phyloP scores from a whole-genome alignment of 2,797 vertebrate species.

The Carapus acus region DNA sequence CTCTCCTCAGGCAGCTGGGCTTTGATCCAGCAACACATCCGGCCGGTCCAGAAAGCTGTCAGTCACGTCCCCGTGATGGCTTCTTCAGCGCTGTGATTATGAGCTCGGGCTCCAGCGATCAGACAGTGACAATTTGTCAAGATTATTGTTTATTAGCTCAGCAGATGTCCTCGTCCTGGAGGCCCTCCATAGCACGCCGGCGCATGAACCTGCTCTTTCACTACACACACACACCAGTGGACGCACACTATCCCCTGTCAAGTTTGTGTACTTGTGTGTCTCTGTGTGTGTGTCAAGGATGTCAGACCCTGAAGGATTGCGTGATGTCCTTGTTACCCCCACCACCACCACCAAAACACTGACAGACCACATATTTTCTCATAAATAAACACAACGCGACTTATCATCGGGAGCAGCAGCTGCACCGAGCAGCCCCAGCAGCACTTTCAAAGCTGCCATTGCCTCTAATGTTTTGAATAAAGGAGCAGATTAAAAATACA shows the following conservation, averaged over 20 bases:
- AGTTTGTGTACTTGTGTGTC: too few relatives aligned
- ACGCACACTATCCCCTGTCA: background rate
- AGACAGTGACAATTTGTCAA: conserved; percentile 74
- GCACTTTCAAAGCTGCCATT: conserved; percentile 27
- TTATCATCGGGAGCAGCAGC: conserved; percentile 25
- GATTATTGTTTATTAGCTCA: conserved; percentile 77
- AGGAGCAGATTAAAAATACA: conserved; percentile 37
- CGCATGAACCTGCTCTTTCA: conserved; percentile 20
- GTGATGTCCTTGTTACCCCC: conserved; percentile 14
- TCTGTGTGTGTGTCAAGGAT: conserved; percentile 5
- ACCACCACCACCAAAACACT: conserved; percentile 21
- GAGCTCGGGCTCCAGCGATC: conserved; percentile 60
- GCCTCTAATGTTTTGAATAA: conserved; percentile 35
- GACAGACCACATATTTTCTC: conserved; percentile 10
- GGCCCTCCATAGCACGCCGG: conserved; percentile 51
- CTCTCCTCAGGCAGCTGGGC: conserved; percentile 60
- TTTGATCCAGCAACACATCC: conserved; percentile 42
- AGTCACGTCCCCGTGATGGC: conserved; percentile 66
- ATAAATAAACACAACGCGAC: conserved; percentile 7
- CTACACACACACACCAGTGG: background rate
- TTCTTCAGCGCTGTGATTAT: conserved; percentile 60
- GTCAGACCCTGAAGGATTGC: conserved; percentile 8
- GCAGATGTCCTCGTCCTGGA: conserved; percentile 73
- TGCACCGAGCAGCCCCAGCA: conserved; percentile 20
- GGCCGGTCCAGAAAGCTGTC: conserved; percentile 59